These are phyloP conservation scores for Batillaria attramentaria DNA, from an alignment of 1,140 invertebrate species.

Conservation along the genomic window DNA sequence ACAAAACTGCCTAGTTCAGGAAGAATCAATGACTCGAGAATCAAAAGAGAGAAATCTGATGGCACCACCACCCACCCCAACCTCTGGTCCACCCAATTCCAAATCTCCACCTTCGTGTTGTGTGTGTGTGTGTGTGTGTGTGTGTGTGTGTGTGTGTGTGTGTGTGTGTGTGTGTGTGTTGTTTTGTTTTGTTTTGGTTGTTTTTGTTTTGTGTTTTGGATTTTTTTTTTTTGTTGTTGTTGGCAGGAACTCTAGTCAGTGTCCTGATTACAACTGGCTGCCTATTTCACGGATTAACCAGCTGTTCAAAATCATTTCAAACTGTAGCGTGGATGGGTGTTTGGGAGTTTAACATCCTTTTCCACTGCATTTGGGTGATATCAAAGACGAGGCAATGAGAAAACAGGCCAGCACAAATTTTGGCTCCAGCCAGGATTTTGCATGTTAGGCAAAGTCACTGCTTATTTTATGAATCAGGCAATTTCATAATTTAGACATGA, in stretches of 20 bases:
- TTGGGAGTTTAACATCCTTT: background rate
- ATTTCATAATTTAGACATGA: background rate
- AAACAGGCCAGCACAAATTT: background rate
- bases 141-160: constrained; percentile 3
- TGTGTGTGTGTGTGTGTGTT: background rate
- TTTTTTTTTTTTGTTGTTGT: background rate
- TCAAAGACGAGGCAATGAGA: background rate
- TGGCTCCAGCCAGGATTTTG: background rate
- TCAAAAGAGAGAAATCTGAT: too few relatives aligned
- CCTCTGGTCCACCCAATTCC: too few relatives aligned
- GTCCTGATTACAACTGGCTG: background rate
- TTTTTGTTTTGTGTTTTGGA: background rate
- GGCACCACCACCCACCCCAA: too few relatives aligned
- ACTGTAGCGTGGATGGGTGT: background rate
- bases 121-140: constrained; percentile 7
- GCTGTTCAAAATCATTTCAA: background rate
- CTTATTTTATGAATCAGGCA: background rate
- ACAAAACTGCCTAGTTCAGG: too few relatives aligned
- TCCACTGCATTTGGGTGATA: background rate
- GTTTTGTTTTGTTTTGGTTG: background rate
- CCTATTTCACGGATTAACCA: background rate
- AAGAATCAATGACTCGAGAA: too few relatives aligned
- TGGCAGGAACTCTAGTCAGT: background rate
- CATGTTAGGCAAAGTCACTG: background rate
- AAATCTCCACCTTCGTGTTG: background rate